Base-by-base conservation (phyloP, 2,113 vertebrate species). In the Gavialis gangeticus region DNA sequence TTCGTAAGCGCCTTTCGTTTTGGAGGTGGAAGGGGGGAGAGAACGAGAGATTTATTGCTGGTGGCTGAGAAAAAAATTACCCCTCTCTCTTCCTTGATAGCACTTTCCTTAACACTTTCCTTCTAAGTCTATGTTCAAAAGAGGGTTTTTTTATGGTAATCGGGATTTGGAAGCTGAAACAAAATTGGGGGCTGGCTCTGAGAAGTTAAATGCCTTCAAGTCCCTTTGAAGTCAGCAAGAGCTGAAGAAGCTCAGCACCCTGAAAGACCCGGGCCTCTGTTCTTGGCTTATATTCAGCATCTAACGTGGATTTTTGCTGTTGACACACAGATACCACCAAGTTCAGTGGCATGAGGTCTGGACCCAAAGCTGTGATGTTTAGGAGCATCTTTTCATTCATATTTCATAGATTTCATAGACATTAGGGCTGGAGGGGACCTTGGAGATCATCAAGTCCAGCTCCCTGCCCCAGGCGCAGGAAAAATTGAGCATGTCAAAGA, bases 181-280 rank as follows among this genome's bases (percentile, higher is more conserved):
- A 96, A 88, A 93, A 85, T 87, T 95, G 55, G 8, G 88, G 90
- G 90, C 89, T 91, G 85, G 46, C n/a, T 57, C n/a, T 77, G 73
- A 77, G 88, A 92, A 58, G 95, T 93, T 95, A 96, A 75, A 84
- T 25, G 78, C 92, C 93, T 94, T 95, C 96, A 97, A 85, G 91
- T 92, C 93, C 96, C 96, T 46, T 95, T 92, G 96, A 97, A 95
- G 90, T 96, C 88, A 22, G 90, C 85, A 92, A 92, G 91, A 81
- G 73, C 28, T 9, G 91, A 95, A 90, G 90, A 79, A 94, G 69
- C 88, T 90, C 86, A 94, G 91, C 96, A 93, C 90, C 87, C 82
- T 90, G 66, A 17, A 30, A 82, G 88, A 82, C 17, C 21, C 93
- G 55, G 79, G 17, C 79, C 93, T 94, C 77, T 81, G 77, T 96